Base-by-base conservation (phyloP, 2,888 invertebrate genomes). In the Willowsia nigromaculata region DNA sequence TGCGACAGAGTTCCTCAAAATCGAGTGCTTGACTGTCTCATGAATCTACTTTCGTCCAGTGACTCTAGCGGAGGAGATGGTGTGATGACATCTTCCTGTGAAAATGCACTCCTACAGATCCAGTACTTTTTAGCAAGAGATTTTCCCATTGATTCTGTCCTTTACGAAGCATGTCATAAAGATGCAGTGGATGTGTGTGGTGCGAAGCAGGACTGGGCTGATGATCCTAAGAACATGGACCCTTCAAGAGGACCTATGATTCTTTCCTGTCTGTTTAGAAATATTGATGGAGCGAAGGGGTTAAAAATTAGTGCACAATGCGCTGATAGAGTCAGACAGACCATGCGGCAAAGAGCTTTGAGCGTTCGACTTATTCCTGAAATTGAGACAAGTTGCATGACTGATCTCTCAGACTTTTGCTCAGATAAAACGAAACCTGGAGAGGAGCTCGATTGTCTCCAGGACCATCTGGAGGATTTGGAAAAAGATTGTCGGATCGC, bases 81-180 rank as follows among this genome's bases (percentile, higher is more conserved):
- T 53, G 88, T 90, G 3, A 99, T 99, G 98, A 96, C 96, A 0
- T 95, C 96, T 88, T 96, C 97, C 18, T 99, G 99, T 95, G 98
- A 98, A 94, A 96, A 96, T 91, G 97, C 98, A 9, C 95, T 99
- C 62, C 95, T 99, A 89, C 98, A 99, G 94, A 98, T 99, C 93
- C 99, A 99, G 93, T 99, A 99, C 94, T 99, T 99, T 94, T 96
- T 99, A 90, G 97, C 98, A 0, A 95, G 99, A 93, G 98, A 99
- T 94, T 99, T 98, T 94, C 98, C 97, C 93, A 94, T 99, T 71
- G 98, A 99, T 94, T 97, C 98, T 0, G 96, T 96, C 92, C 94
- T 99, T 62, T 99, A 97, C 93, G 96, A 96, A 93, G 96, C 96
- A 40, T 99, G 99, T 93, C 97, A 96, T 93, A 95, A 96, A 91